Base-by-base conservation (phyloP, 2,888 invertebrate genomes). In the Ephialtes manifestator region DNA sequence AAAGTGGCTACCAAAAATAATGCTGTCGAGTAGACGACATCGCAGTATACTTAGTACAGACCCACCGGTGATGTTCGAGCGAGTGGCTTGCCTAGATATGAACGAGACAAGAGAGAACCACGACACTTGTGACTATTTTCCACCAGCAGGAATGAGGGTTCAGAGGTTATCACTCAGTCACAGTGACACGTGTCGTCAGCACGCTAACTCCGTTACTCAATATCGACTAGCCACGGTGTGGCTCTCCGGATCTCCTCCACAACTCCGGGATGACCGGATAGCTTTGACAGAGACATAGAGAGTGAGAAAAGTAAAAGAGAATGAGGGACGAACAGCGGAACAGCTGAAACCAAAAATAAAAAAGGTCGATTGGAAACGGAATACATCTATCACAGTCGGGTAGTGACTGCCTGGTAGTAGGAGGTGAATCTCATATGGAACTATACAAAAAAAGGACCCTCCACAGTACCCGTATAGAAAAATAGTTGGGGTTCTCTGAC, bases 121-220 rank as follows among this genome's bases (percentile, higher is more conserved):
- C n/a, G 48, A 53, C n/a, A 51, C 58, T 18, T 35, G n/a, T 28
- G 39, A 24, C 18, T 20, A 55, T 43, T 70, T 63, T 70, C 35
- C 24, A 46, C 18, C 31, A 28, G 39, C 48, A 60, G 84, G 65
- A 58, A 67, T 43, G 58, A 81, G 65, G 58, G 72, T 72, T 72
- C 68, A 24, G 74, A 72, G 74, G 68, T 81, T 81, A 78, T 81
- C 77, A 84, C 76, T 83, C 78, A 86, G 80, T 48, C 65, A 55
- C 75, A 58, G 81, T 80, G 78, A 83, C 78, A 78, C 72, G 71
- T 80, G 77, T 83, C 82, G 70, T 80, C 84, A 67, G 71, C 83
- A 88, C 72, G 83, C 63, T 80, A 85, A 87, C 86, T 75, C 86
- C 74, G 81, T 90, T 89, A 86, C 74, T 87, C 81, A 75, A 83